These are phyloP conservation scores for Melinopterus prodromus DNA, from an alignment of 2,888 invertebrate species.

Conservation along the genomic window DNA sequence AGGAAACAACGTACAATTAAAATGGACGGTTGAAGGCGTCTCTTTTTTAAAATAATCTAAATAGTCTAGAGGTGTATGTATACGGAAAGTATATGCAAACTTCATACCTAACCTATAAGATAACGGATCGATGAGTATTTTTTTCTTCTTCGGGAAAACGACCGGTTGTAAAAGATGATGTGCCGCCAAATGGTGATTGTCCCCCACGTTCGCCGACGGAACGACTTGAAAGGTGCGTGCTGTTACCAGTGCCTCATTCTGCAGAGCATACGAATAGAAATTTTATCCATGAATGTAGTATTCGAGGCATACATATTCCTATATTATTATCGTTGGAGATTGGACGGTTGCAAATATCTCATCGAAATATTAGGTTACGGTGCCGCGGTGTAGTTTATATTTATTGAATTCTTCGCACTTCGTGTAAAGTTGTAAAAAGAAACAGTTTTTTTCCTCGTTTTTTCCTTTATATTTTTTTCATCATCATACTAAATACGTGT, in stretches of 20 bases:
- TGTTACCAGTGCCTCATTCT: not conserved
- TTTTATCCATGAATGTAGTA: not conserved
- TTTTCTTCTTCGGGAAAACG: constrained; percentile 34
- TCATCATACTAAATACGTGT: too few species aligned
- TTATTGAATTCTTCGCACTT: not conserved
- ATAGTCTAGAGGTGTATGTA: not conserved
- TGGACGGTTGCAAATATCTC: not conserved
- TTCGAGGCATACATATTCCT: not conserved
- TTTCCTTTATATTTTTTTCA: not conserved
- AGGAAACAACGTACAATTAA: too few species aligned
- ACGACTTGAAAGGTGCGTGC: constrained; percentile 4
- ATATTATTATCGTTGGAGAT: not conserved
- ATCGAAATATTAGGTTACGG: not conserved
- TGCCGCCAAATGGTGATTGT: constrained; percentile 53
- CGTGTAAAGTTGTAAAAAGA: not conserved
- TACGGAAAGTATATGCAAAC: not conserved
- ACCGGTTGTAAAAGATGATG: constrained; percentile 49
- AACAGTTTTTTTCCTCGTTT: not conserved
- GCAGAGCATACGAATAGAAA: not conserved
- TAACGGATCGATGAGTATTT: not conserved
- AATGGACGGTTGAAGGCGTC: too few species aligned
- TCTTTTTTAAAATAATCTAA: too few species aligned
- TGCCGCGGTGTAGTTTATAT: not conserved
- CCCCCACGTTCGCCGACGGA: constrained; percentile 28
- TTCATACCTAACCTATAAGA: not conserved